Evolutionary conservation across 2,888 invertebrate genomes (phyloP), one percentile per base, ranked within the genome.

Genomic region (Ecdyonurus torrentis): DNA sequence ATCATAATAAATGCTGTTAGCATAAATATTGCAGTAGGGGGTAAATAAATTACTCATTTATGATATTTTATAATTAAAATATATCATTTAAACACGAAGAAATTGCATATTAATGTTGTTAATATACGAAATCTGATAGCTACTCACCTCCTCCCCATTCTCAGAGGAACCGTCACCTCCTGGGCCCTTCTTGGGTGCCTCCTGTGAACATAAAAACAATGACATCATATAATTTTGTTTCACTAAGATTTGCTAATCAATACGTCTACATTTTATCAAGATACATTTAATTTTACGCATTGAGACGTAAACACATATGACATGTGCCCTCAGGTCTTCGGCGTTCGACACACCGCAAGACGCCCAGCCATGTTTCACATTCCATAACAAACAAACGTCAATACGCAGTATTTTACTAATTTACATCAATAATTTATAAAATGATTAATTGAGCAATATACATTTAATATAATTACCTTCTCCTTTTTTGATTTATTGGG

Each of bases 401-500:
- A 37, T 24, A 60, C 24, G 18, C 23, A 15, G 3, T 20, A 25
- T 59, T 23, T 52, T 52, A 60, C 60, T 52, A 3, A 59, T 19
- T 2, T 23, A 37, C 25, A 37, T 23, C 22, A 7, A 23, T 20
- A 52, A n/a, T 37, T 52, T 24, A 25, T 18, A 25, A 15, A 62
- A 23, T n/a, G 5, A 22, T 22, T 53, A 58, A 22, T 61, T 24
- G 23, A n/a, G 25, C 18, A 23, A 23, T 53, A 62, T 65, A 62
- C 65, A 65, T 63, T 66, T 55, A 55, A 25, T 10, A 61, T 63
- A 71, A 70, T 69, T 70, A 73, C 72, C 72, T 74, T 73, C 66
- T 73, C 72, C 68, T 74, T 74, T 69, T 71, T 74, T 60, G 67
- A 69, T 66, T 71, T 71, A 68, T 72, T 72, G 63, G 74, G 71